phyloP scores from a whole-genome alignment of 2,888 invertebrate species.

The Archips crataeganus region DNA sequence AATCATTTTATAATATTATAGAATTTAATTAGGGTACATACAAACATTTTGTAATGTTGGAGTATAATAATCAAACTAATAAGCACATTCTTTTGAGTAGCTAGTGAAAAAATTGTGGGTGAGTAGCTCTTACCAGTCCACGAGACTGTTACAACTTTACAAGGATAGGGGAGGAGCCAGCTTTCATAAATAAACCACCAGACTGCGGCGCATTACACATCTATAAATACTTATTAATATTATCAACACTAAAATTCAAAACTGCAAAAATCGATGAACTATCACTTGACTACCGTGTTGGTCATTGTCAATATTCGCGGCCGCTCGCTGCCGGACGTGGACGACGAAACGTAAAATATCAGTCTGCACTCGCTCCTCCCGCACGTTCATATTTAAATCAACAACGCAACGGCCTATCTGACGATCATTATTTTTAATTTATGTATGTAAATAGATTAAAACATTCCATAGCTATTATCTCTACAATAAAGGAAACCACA shows the following conservation, averaged over 20 bases:
- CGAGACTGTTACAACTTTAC: constrained; percentile 51
- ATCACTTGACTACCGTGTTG: constrained; percentile 44
- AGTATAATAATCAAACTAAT: constrained; percentile 84
- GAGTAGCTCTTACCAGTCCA: constrained; percentile 61
- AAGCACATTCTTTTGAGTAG: constrained; percentile 79
- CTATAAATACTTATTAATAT: constrained; percentile 36
- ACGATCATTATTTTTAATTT: constrained; percentile 52
- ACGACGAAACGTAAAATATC: constrained; percentile 32
- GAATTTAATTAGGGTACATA: constrained; percentile 86
- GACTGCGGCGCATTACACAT: constrained; percentile 24
- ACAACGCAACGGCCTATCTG: constrained; percentile 47
- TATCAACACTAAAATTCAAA: constrained; percentile 35
- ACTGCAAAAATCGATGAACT: constrained; percentile 39
- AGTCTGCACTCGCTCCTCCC: constrained; percentile 53
- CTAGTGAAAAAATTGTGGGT: constrained; percentile 75
- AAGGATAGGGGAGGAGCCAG: constrained; percentile 73
- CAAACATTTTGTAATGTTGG: constrained; percentile 84
- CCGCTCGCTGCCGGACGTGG: constrained; percentile 34
- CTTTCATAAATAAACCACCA: constrained; percentile 45
- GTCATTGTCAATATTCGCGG: constrained; percentile 45
- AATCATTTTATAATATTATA: constrained; percentile 76
- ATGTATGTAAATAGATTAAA: constrained; percentile 69
- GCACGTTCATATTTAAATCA: constrained; percentile 46
- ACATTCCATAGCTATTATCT: constrained; percentile 79
- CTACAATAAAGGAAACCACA: constrained; percentile 80